Evolutionary conservation across 53 echinoderm and acorn worm genomes (phyloP).

Genomic region (Paracentrotus lividus): DNA sequence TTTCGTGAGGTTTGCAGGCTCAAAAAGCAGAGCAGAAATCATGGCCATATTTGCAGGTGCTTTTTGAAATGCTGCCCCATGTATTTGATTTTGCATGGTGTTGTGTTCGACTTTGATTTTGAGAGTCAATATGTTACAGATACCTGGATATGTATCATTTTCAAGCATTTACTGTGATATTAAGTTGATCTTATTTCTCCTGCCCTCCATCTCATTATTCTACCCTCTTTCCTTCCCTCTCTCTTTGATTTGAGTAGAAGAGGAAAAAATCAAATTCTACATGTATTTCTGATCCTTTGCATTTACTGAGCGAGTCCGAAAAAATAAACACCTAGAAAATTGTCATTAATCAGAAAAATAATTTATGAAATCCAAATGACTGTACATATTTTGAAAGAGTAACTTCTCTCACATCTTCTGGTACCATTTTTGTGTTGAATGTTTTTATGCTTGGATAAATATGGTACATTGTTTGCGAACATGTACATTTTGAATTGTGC

Average conservation of each 20-base stretch:
- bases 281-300: no score
- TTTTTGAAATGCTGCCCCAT: neutral
- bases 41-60: conserved; percentile 26
- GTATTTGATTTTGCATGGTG: neutral
- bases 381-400: no score
- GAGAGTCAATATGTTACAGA: conserved; percentile 26
- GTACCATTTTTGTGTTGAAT: no score
- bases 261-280: no score
- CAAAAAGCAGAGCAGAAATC: neutral
- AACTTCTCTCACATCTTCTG: no score
- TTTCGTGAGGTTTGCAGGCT: neutral
- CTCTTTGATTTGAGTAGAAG: neutral
- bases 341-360: no score
- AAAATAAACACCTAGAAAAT: no score
- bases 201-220: neutral
- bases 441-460: no score
- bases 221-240: neutral
- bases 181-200: neutral
- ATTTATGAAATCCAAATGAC: no score
- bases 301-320: no score
- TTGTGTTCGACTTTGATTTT: neutral
- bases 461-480: no score
- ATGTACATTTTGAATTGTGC: no score
- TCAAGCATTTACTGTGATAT: neutral
- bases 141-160: neutral